Percentiles rank a stretch among this genome's conserved stretches.
These are phyloP conservation scores for Drosophila lini DNA, from an alignment of 1,140 invertebrate genomes.

Conservation along the genomic window DNA sequence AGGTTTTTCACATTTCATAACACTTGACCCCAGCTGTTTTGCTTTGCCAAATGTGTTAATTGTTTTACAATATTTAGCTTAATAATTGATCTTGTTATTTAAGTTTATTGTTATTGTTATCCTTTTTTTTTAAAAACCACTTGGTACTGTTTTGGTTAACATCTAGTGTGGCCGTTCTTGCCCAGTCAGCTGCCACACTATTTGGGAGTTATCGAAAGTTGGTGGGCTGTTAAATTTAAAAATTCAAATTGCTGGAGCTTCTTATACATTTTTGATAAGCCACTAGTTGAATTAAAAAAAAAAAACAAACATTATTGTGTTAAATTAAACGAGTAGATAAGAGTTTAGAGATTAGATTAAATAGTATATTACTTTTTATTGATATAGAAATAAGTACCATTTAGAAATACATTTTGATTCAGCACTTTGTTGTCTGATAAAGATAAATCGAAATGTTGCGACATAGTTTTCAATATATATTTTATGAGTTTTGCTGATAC, in stretches of 20 bases:
- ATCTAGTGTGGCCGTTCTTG: not conserved
- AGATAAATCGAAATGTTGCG: not conserved
- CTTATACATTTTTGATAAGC: too few species aligned
- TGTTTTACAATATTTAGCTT: not conserved
- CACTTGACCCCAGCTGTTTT: conserved; percentile 5
- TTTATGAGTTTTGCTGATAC: not conserved
- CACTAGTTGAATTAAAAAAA: too few species aligned
- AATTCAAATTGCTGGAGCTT: not conserved
- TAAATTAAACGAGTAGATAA: too few species aligned
- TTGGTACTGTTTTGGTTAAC: not conserved
- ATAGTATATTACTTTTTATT: not conserved
- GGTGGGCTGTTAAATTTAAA: not conserved
- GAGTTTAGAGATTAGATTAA: not conserved
- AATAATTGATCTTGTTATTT: not conserved
- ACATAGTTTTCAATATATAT: not conserved
- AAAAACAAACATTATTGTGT: too few species aligned
- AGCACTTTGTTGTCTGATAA: not conserved
- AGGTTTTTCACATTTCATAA: not conserved
- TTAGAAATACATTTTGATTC: not conserved
- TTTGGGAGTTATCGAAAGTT: not conserved
- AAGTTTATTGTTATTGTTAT: too few species aligned
- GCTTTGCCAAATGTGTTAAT: too few species aligned
- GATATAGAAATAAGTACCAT: not conserved
- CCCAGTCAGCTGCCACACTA: too few species aligned
- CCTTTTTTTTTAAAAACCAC: too few species aligned